Conservation (phyloP, 1,140 invertebrate genomes). For the Drosophila persimilis region DNA sequence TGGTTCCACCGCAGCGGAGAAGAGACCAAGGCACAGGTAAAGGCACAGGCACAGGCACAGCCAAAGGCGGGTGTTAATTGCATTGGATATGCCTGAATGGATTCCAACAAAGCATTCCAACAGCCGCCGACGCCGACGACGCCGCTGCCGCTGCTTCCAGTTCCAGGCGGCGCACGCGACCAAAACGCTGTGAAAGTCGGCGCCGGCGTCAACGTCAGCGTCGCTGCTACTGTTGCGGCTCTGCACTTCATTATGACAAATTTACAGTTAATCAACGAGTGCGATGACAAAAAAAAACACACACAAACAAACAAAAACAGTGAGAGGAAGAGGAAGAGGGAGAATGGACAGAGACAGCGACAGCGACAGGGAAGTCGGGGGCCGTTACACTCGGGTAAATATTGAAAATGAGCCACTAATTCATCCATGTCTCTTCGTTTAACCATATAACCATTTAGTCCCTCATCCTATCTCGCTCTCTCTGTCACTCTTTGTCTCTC, state of each 20-base stretch:
- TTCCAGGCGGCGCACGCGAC: constrained; percentile 41
- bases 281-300: not conserved
- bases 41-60: no score
- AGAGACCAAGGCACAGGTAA: no score
- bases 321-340: constrained; percentile 6
- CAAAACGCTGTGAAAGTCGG: constrained; percentile 46
- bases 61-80: constrained; percentile 25
- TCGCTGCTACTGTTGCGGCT: no score
- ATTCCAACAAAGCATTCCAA: constrained; percentile 14
- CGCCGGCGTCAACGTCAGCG: constrained; percentile 9
- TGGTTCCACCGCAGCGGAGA: constrained; percentile 2
- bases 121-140: constrained; percentile 3
- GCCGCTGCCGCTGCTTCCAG: constrained; percentile 37
- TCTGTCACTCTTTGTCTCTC: not conserved
- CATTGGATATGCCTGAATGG: constrained; percentile 27
- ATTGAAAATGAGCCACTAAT: constrained; percentile 57
- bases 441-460: constrained; percentile 28
- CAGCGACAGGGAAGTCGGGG: not conserved
- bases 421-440: constrained; percentile 39
- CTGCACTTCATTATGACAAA: constrained; percentile 60
- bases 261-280: constrained; percentile 52
- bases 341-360: not conserved
- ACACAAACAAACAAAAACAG: constrained; percentile 14
- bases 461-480: constrained; percentile 10
- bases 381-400: constrained; percentile 34